phyloP scores from a whole-genome alignment of 2,888 invertebrate genomes.

The Dorcus hopei region DNA sequence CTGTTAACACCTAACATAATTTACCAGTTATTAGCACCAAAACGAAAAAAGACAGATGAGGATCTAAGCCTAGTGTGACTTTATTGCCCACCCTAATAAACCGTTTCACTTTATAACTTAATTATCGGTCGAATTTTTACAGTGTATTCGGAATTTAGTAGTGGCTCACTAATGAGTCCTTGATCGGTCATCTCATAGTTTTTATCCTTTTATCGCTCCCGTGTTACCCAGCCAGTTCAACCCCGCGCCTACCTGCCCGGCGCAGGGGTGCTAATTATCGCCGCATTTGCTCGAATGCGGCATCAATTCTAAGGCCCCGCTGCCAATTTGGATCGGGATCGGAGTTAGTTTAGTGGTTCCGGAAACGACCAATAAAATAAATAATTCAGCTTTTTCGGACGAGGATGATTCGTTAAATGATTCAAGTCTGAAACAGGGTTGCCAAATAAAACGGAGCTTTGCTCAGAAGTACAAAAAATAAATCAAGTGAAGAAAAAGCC shows the following conservation, averaged over 20 bases:
- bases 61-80: too few species aligned
- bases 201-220: slow-evolving; percentile 6
- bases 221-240: slow-evolving; percentile 11
- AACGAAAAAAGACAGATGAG: too few species aligned
- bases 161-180: slow-evolving; percentile 5
- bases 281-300: slow-evolving; percentile 13
- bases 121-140: background rate
- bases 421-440: too few species aligned
- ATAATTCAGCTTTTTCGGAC: background rate
- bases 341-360: slow-evolving; percentile 8
- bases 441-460: too few species aligned
- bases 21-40: too few species aligned
- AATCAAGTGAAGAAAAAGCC: too few species aligned
- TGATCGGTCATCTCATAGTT: slow-evolving; percentile 3
- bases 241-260: slow-evolving; percentile 7
- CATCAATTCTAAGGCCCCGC: slow-evolving; percentile 10
- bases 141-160: slow-evolving; percentile 7
- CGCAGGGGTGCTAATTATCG: slow-evolving; percentile 13
- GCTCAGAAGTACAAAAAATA: too few species aligned
- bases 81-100: too few species aligned
- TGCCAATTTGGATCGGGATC: slow-evolving; percentile 6
- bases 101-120: background rate
- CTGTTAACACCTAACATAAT: too few species aligned
- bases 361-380: slow-evolving; percentile 13
- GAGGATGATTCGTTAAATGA: too few species aligned